Evolutionary conservation across 2,797 vertebrate genomes (phyloP).

Genomic region (Vultur gryphus): DNA sequence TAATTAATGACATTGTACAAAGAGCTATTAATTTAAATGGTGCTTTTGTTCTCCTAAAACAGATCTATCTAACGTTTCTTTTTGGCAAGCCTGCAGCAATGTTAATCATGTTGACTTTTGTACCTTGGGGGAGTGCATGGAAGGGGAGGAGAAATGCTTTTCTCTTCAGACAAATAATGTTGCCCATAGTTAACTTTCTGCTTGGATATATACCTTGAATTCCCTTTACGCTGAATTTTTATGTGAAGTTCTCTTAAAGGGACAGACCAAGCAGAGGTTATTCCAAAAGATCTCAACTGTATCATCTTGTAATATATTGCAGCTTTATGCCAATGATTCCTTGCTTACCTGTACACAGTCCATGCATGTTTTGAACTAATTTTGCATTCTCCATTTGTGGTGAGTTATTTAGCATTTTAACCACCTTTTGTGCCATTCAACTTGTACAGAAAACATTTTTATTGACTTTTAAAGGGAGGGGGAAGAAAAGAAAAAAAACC

Average conservation of each 20-base stretch:
- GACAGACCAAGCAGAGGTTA: slow-evolving; percentile 63
- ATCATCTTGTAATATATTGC: slow-evolving; percentile 79
- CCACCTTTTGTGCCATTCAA: slow-evolving; percentile 78
- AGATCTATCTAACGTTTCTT: slow-evolving; percentile 40
- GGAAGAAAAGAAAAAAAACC: slow-evolving; percentile 17
- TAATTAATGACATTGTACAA: slow-evolving; percentile 59
- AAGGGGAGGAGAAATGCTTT: slow-evolving; percentile 50
- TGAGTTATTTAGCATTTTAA: slow-evolving; percentile 68
- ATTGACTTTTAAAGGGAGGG: slow-evolving; percentile 73
- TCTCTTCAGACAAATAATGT: slow-evolving; percentile 29
- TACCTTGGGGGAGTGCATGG: slow-evolving; percentile 14
- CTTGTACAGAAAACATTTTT: slow-evolving; percentile 82
- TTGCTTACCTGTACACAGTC: slow-evolving; percentile 75
- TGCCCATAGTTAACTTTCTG: slow-evolving; percentile 41
- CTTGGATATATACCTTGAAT: slow-evolving; percentile 26
- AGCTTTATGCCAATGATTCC: slow-evolving; percentile 80
- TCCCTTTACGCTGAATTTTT: slow-evolving; percentile 53
- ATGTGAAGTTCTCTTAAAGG: slow-evolving; percentile 28
- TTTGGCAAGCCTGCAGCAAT: slow-evolving; percentile 46
- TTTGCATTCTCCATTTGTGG: slow-evolving; percentile 74
- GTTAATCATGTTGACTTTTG: slow-evolving; percentile 18
- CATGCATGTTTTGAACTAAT: slow-evolving; percentile 76
- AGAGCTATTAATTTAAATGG: slow-evolving; percentile 60
- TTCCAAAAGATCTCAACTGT: slow-evolving; percentile 68
- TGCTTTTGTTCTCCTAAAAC: slow-evolving; percentile 48